Evolutionary conservation across 2,797 vertebrate genomes (phyloP).

Genomic region (Hemibagrus guttatus): DNA sequence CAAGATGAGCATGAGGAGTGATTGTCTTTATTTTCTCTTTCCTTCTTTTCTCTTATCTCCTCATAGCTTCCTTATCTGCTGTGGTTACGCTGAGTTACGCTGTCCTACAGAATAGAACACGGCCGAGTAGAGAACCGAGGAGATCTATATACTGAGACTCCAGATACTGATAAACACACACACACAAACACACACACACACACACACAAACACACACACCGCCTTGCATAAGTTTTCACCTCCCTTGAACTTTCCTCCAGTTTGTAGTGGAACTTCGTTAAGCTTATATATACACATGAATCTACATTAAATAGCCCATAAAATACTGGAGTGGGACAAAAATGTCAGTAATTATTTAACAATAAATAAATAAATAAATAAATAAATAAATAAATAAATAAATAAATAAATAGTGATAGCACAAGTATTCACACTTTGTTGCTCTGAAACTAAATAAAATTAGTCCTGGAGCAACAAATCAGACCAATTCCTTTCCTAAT

Average conservation of each 20-base stretch:
- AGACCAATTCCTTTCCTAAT: background rate
- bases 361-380: background rate
- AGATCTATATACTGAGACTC: background rate
- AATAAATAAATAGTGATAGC: background rate
- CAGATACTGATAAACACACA: background rate
- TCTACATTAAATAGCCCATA: background rate
- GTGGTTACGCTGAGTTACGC: background rate
- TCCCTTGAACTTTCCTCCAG: too few species aligned
- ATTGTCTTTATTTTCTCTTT: background rate
- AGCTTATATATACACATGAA: background rate
- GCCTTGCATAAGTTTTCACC: background rate
- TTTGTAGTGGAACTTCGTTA: too few species aligned
- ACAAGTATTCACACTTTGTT: background rate
- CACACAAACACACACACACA: background rate
- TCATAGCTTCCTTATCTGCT: background rate
- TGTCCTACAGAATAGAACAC: background rate
- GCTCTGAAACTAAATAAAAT: background rate
- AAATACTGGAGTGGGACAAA: background rate
- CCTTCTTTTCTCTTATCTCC: background rate
- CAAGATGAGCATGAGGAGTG: too few species aligned
- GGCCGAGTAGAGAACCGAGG: background rate
- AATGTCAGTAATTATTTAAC: background rate
- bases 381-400: background rate
- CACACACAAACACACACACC: background rate
- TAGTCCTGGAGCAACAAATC: background rate